A percentile compares a stretch with the other conserved stretches of the same genome.
Conservation (phyloP, 2,113 vertebrate species). For the Ivindomyrus marchei region DNA sequence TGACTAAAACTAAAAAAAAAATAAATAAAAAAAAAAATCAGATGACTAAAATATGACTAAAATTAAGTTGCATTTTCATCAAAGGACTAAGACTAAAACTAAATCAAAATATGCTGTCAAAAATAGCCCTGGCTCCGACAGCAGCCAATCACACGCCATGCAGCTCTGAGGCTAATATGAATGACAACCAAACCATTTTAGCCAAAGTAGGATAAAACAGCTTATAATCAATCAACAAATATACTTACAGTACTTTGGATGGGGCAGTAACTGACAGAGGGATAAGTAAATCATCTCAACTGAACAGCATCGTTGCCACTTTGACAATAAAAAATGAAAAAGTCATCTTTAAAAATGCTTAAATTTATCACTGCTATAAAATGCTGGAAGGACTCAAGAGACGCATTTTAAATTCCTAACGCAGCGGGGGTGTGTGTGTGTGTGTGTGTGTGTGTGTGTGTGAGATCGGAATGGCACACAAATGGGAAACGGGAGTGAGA, state of each 20-base stretch:
- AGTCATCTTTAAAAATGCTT: background rate
- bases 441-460: too few relatives aligned
- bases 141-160: background rate
- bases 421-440: background rate
- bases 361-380: background rate
- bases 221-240: background rate
- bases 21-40: too few relatives aligned
- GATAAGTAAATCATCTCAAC: background rate
- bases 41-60: too few relatives aligned
- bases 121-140: background rate
- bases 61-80: too few relatives aligned
- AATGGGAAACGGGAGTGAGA: background rate
- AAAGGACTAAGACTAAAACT: too few relatives aligned
- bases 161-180: background rate
- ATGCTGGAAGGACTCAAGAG: background rate
- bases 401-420: background rate
- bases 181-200: background rate
- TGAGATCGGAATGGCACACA: background rate
- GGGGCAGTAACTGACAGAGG: background rate
- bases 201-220: background rate
- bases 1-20: too few relatives aligned
- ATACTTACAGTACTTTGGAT: background rate
- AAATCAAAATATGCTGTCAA: too few relatives aligned
- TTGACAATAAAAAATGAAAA: background rate
- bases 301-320: background rate